These are phyloP conservation scores for Amphiprion percula DNA, from an alignment of 2,113 vertebrate species.

Conservation along the genomic window DNA sequence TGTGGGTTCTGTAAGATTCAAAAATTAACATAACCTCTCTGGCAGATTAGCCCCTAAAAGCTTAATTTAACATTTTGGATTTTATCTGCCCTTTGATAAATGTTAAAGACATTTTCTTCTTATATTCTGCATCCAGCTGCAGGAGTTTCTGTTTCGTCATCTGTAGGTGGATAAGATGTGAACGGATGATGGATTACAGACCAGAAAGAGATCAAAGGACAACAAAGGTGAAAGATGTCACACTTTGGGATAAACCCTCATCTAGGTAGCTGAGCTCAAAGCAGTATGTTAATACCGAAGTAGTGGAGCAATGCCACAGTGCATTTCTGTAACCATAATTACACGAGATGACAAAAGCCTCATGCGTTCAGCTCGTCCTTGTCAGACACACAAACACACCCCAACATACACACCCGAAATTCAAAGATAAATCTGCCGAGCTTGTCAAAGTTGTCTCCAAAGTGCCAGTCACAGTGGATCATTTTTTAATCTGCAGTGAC, in stretches of 20 bases:
- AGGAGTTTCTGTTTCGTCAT: conserved; percentile 7
- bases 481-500: conserved; percentile 86
- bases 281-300: not conserved
- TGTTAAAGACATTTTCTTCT: conserved; percentile 2
- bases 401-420: not conserved
- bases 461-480: conserved; percentile 89
- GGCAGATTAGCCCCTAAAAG: not conserved
- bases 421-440: conserved; percentile 71
- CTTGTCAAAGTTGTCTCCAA: conserved; percentile 87
- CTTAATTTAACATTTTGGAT: not conserved
- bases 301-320: not conserved
- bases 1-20: too few species aligned
- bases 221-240: conserved; percentile 14
- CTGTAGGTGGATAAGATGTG: conserved; percentile 15
- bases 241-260: not conserved
- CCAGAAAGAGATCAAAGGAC: conserved; percentile 30
- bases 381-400: not conserved
- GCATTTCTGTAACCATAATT: not conserved
- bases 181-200: not conserved
- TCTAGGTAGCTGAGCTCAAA: conserved; percentile 14
- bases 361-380: conserved; percentile 12
- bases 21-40: too few species aligned
- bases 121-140: not conserved
- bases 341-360: conserved; percentile 19
- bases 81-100: conserved; percentile 9